Base-by-base conservation (phyloP, 2,797 vertebrate genomes). In the Typhlichthys eigenmanni region DNA sequence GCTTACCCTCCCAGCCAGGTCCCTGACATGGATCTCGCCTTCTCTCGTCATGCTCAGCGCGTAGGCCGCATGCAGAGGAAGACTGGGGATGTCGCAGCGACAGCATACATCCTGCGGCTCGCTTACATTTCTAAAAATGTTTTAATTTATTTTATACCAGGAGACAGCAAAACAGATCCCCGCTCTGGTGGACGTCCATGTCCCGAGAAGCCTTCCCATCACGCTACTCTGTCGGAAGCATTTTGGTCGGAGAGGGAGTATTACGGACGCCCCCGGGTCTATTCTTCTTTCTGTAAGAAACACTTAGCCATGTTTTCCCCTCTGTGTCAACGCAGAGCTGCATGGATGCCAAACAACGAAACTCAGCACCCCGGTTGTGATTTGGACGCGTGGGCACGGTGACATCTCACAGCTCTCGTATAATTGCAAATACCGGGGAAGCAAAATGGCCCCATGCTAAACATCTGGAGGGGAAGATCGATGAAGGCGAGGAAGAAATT, bases 11-110 rank as follows among this genome's bases (percentile, higher is more conserved):
- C 56, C 62, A 49, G 53, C 56, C 62, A 72, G 73, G 74, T 82
- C 86, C 75, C 49, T 78, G 78, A 89, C 89, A 85, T 85, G 75
- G 81, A 62, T 69, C 71, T 78, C 77, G 83, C 72, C 71, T 89
- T 80, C 82, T 77, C 71, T 81, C 64, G 55, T 76, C 13, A 14
- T 47, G 80, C 74, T 77, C 72, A 54, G 71, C 80, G 79, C 84
- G 74, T 68, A 74, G 78, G 84, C 64, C 68, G 81, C 55, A 68
- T 60, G 58, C 64, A 64, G 78, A 59, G 3, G 24, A 24, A 3
- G 24, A 24, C 19, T 3, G 24, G 24, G 24, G 24, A 24, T 24
- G 24, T 24, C 24, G 3, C 24, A 24, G 24, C 24, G 24, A 0
- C 24, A 0, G 24, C 24, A 3, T 24, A 2, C 2, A 24, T 24